Evolutionary conservation across 2,797 vertebrate species (phyloP).

Genomic region (Sciaenops ocellatus): DNA sequence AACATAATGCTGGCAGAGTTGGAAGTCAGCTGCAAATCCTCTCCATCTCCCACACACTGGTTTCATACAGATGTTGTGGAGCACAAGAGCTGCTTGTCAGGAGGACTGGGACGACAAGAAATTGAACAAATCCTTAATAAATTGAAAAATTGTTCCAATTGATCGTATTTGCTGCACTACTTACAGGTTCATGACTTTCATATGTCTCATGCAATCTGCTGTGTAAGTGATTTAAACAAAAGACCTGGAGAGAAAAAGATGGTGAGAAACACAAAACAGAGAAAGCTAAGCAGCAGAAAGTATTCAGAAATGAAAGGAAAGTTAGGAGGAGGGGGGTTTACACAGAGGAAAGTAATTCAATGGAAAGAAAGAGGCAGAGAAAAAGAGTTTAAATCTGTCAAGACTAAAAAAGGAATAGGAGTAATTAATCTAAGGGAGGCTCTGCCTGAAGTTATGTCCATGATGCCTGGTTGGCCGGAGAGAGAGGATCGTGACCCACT

Average conservation of each 20-base stretch:
- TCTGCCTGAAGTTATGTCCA: constrained; percentile 36
- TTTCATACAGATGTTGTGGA: constrained; percentile 39
- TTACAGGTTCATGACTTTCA: constrained; percentile 5
- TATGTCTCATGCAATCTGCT: constrained; percentile 11
- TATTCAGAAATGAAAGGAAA: constrained; percentile 4
- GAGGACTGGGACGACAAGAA: constrained; percentile 25
- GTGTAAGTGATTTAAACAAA: constrained; percentile 32
- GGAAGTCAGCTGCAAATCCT: constrained; percentile 9
- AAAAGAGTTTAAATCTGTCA: constrained; percentile 26
- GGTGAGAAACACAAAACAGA: constrained; percentile 2
- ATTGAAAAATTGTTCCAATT: constrained; percentile 13
- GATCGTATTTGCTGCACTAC: constrained; percentile 9
- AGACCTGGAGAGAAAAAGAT: constrained; percentile 23
- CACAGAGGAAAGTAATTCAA: constrained; percentile 27
- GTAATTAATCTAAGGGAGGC: constrained; percentile 34
- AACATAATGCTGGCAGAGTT: constrained; percentile 32
- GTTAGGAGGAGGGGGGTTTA: not conserved
- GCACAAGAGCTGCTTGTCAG: constrained; percentile 34
- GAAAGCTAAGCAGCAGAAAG: constrained; percentile 21
- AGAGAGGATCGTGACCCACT: constrained; percentile 49
- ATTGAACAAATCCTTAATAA: constrained; percentile 31
- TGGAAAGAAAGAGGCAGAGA: constrained; percentile 21
- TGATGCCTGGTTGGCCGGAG: constrained; percentile 23
- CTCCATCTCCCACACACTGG: constrained; percentile 40
- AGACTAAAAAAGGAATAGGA: constrained; percentile 23